phyloP scores from a whole-genome alignment of 1,140 invertebrate species.

The Gonatopus flavifemur region DNA sequence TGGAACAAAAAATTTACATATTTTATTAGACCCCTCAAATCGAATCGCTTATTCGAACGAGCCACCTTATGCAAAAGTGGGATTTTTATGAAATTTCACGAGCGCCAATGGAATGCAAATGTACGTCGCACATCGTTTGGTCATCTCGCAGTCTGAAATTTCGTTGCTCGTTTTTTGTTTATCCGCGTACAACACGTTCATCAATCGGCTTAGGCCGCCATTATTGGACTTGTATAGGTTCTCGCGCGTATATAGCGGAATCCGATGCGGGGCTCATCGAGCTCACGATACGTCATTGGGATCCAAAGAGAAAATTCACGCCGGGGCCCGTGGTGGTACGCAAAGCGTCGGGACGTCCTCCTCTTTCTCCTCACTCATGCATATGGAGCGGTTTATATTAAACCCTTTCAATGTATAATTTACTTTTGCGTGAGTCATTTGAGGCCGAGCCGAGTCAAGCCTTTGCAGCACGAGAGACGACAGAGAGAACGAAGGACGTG shows the following conservation, averaged over 20 bases:
- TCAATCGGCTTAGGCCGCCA: constrained; percentile 25
- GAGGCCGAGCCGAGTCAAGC: constrained; percentile 52
- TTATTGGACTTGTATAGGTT: constrained; percentile 23
- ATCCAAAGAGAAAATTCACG: constrained; percentile 45
- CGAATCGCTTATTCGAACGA: too few species aligned
- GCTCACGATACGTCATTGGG: constrained; percentile 46
- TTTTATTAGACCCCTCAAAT: too few species aligned
- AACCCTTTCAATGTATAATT: constrained; percentile 70
- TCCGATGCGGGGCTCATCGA: constrained; percentile 37
- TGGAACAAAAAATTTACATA: too few species aligned
- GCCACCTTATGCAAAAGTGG: too few species aligned
- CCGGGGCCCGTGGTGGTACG: constrained; percentile 36
- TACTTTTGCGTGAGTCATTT: constrained; percentile 69
- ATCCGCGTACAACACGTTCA: neutral
- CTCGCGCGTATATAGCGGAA: constrained; percentile 14
- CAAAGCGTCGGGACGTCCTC: constrained; percentile 52
- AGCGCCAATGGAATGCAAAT: too few species aligned
- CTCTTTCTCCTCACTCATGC: too few species aligned
- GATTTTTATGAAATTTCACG: too few species aligned
- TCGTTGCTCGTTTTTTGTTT: constrained; percentile 9
- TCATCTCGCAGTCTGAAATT: neutral
- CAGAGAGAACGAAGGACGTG: too few species aligned
- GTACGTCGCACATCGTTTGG: too few species aligned
- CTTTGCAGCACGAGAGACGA: too few species aligned
- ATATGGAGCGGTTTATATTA: constrained; percentile 70